Base-by-base conservation (phyloP, 2,888 invertebrate genomes). In the Portevinia maculata region DNA sequence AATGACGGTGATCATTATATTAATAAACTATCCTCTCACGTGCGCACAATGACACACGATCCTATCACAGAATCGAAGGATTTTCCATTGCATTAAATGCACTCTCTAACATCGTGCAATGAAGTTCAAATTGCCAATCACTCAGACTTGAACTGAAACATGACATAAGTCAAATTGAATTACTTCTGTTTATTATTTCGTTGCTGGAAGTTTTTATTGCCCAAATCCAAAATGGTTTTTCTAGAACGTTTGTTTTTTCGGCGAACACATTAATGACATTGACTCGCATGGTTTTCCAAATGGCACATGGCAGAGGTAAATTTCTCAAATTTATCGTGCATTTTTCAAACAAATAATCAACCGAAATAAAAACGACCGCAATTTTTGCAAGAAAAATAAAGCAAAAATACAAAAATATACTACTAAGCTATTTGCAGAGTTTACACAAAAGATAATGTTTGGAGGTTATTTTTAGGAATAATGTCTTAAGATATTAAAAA, bases 161-260 rank as follows among this genome's bases (percentile, higher is more conserved):
- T 24, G 24, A 24, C 24, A 24, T 24, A 24, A 24, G 5, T 24
- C 24, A 24, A 24, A 9, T 37, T 39, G 50, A 28, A 39, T 64
- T 39, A 39, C 24, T 52, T 50, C 39, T 50, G 19, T 64, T 52
- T 64, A 46, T 53, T 53, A n/a, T n/a, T n/a, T n/a, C n/a, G n/a
- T 39, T 34, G 32, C 62, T 64, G 64, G 64, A 64, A 37, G 28
- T 48, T 50, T 64, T 64, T 39, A 53, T 53, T 53, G n/a, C 19
- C 53, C 11, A 52, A 52, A 52, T 13, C 19, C 53, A 17, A 52
- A 52, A 52, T 13, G 30, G 50, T 32, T 52, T 30, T 52, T 30
- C 17, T 52, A 52, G 19, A 53, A 53, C n/a, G 28, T 48, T 48
- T 48, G 28, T 48, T 48, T 48, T n/a, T 48, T 48, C 28, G 11